Evolutionary conservation across 2,113 vertebrate genomes (phyloP), one percentile per base, ranked within the genome.

Genomic region (Oostethus manadensis): DNA sequence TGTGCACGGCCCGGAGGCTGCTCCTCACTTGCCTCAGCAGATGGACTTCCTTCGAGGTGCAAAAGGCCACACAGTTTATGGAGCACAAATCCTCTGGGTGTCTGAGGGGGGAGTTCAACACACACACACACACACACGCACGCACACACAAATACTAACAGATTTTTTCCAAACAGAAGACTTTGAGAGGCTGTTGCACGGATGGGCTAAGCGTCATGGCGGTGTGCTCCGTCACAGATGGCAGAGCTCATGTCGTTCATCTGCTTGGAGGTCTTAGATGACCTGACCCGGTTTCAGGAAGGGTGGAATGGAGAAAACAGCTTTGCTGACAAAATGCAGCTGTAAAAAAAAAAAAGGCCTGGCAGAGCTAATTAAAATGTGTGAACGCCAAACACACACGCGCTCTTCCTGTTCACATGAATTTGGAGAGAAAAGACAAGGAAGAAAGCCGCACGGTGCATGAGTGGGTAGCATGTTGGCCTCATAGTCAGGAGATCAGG

Each of bases 21-120:
- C 71, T 64, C 51, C 45, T 73, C 79, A 60, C 77, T 76, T 75
- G 71, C 60, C 48, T 56, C 62, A 71, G 74, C 87, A 87, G 74
- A 87, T 85, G 82, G 81, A 78, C 84, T 83, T 87, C 80, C 86
- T 85, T 69, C 49, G 62, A 71, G 68, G 84, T 78, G 73, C 77
- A 82, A 65, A 55, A 85, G 82, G 79, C 71, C 77, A 83, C 55
- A 67, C 63, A 79, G 61, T 84, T 83, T 83, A 85, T 85, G 80
- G 77, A 86, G 80, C 84, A 67, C 66, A 71, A 82, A 84, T 85
- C 84, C 85, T 86, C 11, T 61, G 78, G 81, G 80, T 84, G 76
- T 86, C 76, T 80, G 67, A 61, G 40, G 69, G 63, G 70, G 67
- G 81, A 71, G 78, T 86, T 80, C 61, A 68, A 62, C 79, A 51